phyloP scores from a whole-genome alignment of 2,113 vertebrate genomes.

The Dasyurus viverrinus region DNA sequence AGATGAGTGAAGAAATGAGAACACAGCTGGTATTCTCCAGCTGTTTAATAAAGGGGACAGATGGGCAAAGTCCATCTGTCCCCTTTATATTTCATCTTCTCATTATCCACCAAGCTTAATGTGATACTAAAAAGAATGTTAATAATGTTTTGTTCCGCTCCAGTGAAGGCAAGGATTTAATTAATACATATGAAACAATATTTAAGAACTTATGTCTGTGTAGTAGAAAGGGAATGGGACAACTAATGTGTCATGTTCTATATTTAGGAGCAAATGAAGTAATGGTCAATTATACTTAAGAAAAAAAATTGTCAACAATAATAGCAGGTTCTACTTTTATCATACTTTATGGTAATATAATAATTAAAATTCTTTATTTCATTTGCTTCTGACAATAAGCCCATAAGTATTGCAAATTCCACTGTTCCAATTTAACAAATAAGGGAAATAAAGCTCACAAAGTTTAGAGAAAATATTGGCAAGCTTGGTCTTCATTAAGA shows the following conservation, averaged over 20 bases:
- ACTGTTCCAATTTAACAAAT: not conserved
- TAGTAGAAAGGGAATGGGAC: not conserved
- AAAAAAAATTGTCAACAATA: not conserved
- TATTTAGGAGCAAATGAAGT: not conserved
- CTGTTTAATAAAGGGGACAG: conserved; percentile 15
- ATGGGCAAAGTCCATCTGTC: not conserved
- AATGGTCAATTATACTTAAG: not conserved
- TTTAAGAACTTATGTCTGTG: not conserved
- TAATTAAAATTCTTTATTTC: not conserved
- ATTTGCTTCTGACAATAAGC: not conserved
- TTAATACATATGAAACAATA: not conserved
- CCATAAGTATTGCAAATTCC: not conserved
- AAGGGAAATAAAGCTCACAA: not conserved
- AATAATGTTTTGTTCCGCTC: not conserved
- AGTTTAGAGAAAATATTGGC: not conserved
- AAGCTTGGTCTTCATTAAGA: not conserved
- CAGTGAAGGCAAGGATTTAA: not conserved
- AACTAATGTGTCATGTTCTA: not conserved
- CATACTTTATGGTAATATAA: not conserved
- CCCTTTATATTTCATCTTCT: not conserved
- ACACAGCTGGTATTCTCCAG: conserved; percentile 1
- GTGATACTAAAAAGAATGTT: not conserved
- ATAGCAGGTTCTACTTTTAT: not conserved
- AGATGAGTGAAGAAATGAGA: not conserved
- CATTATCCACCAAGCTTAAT: not conserved